phyloP scores from a whole-genome alignment of 2,113 vertebrate species.

The Cyphomyrus plagiostoma region DNA sequence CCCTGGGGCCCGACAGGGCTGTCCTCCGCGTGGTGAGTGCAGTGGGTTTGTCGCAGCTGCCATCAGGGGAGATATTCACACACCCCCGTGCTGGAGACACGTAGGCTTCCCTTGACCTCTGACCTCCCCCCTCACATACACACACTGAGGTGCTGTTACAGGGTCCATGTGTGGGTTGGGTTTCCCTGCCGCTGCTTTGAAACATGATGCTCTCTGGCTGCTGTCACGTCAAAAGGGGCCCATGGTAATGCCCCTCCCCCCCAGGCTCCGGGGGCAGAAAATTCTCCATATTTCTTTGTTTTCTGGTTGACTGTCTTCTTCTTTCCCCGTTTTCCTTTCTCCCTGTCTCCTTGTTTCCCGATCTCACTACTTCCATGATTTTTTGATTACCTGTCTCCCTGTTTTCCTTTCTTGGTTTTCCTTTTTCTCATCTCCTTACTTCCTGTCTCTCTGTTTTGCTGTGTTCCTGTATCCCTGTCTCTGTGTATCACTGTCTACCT shows the following conservation, averaged over 20 bases:
- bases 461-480: not conserved
- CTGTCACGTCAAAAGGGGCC: not conserved
- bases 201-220: not conserved
- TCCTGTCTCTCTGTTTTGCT: too few relatives aligned
- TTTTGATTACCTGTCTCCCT: not conserved
- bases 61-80: not conserved
- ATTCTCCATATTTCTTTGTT: not conserved
- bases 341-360: not conserved
- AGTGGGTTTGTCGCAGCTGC: not conserved
- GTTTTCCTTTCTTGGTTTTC: too few relatives aligned
- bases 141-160: not conserved
- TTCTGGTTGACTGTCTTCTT: not conserved
- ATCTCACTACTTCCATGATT: slow-evolving; percentile 14
- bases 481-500: not conserved
- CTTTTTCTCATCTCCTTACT: not conserved
- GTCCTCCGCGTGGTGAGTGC: slow-evolving; percentile 87
- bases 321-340: not conserved
- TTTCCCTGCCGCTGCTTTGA: not conserved
- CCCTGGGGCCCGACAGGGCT: slow-evolving; percentile 62
- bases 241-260: not conserved
- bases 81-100: not conserved
- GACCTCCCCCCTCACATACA: too few relatives aligned
- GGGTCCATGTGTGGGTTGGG: not conserved
- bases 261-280: not conserved
- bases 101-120: not conserved